Evolutionary conservation across 1,140 invertebrate species (phyloP).

Genomic region (Centruroides sculpturatus): DNA sequence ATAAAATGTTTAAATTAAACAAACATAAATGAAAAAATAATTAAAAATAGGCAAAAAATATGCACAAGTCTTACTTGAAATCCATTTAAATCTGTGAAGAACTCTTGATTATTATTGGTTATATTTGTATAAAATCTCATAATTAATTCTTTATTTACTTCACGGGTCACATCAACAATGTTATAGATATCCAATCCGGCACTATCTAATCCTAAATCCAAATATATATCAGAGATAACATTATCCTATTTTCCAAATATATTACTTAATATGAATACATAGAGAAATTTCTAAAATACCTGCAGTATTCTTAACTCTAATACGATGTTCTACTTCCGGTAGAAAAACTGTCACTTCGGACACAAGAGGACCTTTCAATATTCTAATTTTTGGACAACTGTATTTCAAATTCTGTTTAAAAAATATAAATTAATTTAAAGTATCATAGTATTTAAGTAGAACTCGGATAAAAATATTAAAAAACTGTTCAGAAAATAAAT

Average conservation of each 20-base stretch:
- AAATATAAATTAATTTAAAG: background rate
- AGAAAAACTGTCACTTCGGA: conserved; percentile 54
- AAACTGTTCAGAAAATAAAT: background rate
- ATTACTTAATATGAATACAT: no score
- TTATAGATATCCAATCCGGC: conserved; percentile 54
- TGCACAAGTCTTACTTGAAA: conserved; percentile 33
- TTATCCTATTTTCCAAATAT: no score
- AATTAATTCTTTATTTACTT: conserved; percentile 72
- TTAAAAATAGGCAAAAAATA: no score
- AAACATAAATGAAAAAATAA: no score
- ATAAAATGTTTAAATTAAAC: no score
- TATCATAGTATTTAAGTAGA: no score
- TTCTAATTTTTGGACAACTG: conserved; percentile 36
- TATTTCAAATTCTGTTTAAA: conserved; percentile 11
- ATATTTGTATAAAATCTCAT: conserved; percentile 45
- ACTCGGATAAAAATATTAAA: background rate
- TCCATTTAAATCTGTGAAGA: conserved; percentile 46
- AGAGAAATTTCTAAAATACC: conserved; percentile 25
- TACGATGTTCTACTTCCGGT: conserved; percentile 50
- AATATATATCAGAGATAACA: no score
- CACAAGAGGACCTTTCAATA: conserved; percentile 49
- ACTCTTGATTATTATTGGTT: conserved; percentile 29
- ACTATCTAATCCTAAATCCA: conserved; percentile 42
- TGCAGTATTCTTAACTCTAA: conserved; percentile 48
- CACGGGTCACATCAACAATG: conserved; percentile 54